phyloP scores from a whole-genome alignment of 2,113 vertebrate genomes.

The Malurus cyaneus region DNA sequence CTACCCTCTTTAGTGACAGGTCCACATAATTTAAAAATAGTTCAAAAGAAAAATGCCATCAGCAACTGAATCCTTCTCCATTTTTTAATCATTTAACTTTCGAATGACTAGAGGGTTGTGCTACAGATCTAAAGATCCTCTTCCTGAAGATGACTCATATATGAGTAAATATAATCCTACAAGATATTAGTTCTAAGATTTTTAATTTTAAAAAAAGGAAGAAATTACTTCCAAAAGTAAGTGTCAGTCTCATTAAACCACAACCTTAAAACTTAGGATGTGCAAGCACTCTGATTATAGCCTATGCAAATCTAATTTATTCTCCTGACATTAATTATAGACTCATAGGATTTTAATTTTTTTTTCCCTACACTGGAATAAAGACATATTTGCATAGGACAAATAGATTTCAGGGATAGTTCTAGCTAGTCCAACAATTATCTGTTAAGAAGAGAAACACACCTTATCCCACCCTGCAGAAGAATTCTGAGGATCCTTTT shows the following conservation, averaged over 20 bases:
- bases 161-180: neutral
- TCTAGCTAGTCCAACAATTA: neutral
- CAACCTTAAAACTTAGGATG: neutral
- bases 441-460: neutral
- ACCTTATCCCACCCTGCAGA: neutral
- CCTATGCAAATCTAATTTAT: neutral
- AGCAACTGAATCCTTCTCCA: neutral
- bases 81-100: neutral
- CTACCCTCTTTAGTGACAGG: neutral
- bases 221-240: constrained; percentile 1
- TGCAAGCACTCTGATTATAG: neutral
- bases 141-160: neutral
- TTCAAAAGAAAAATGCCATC: neutral
- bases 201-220: neutral
- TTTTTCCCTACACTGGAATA: neutral
- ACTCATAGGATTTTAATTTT: neutral
- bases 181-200: neutral
- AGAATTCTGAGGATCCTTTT: neutral
- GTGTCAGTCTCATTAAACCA: neutral
- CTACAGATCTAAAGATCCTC: neutral
- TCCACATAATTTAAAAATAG: neutral
- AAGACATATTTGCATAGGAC: neutral
- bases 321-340: neutral
- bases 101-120: neutral
- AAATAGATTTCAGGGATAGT: neutral